These are phyloP conservation scores for Pseudobourletiella spinata DNA, from an alignment of 1,140 invertebrate genomes.

Conservation along the genomic window DNA sequence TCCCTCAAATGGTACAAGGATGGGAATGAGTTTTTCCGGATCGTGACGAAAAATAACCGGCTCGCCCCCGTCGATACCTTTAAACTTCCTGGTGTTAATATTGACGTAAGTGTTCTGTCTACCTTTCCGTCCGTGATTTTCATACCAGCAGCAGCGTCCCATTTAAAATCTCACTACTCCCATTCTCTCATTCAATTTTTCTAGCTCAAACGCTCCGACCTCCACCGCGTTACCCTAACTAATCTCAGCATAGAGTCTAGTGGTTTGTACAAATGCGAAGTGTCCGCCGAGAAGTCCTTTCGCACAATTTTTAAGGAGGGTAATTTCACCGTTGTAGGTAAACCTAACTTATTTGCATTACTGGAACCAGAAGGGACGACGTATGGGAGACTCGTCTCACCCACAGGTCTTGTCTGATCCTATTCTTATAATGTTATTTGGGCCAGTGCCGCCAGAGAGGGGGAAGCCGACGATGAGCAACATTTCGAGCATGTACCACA, in stretches of 20 bases:
- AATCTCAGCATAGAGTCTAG: conserved; percentile 55
- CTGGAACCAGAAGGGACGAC: too few relatives aligned
- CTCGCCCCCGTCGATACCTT: conserved; percentile 10
- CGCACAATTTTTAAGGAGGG: neutral
- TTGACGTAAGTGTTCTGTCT: conserved; percentile 32
- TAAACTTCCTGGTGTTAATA: conserved; percentile 19
- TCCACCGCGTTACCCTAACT: conserved; percentile 48
- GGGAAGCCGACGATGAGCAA: conserved; percentile 65
- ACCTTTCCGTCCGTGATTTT: too few relatives aligned
- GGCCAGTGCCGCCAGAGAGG: conserved; percentile 2
- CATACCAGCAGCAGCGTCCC: too few relatives aligned
- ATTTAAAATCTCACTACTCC: too few relatives aligned
- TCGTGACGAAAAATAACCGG: neutral
- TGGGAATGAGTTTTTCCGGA: conserved; percentile 23
- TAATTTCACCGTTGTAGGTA: conserved; percentile 3
- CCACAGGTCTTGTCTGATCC: too few relatives aligned
- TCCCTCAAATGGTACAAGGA: conserved; percentile 28
- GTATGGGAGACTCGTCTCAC: too few relatives aligned
- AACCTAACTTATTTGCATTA: neutral
- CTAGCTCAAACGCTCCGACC: conserved; percentile 1
- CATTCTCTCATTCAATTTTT: too few relatives aligned
- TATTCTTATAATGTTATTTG: too few relatives aligned
- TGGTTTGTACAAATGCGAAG: conserved; percentile 62
- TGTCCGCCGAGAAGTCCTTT: conserved; percentile 54
- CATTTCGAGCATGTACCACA: conserved; percentile 63